Evolutionary conservation across 2,888 invertebrate genomes (phyloP).

Genomic region (Sialis lutaria): DNA sequence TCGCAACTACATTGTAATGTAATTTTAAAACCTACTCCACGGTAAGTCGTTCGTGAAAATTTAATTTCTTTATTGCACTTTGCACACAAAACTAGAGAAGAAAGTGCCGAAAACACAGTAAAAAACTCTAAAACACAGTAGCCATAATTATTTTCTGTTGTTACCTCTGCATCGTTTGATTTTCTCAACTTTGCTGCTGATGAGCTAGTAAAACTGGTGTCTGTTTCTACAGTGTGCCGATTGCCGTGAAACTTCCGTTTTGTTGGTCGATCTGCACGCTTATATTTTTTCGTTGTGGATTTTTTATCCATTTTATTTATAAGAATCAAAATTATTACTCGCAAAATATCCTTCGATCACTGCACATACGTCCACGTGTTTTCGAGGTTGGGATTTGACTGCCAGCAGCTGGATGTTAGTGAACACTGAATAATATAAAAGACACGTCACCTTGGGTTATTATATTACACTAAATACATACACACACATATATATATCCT

Average conservation of each 20-base stretch:
- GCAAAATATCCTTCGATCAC: fast-evolving
- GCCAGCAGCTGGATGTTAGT: no score
- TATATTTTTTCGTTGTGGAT: no score
- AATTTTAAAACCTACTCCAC: conserved; percentile 11
- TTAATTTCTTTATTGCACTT: conserved; percentile 4
- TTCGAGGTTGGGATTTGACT: background rate
- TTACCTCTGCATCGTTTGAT: conserved; percentile 9
- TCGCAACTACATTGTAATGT: conserved; percentile 9
- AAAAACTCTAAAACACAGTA: conserved; percentile 11
- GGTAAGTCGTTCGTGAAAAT: conserved; percentile 7
- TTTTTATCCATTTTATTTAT: background rate
- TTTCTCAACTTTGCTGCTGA: conserved; percentile 11
- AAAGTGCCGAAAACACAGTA: conserved; percentile 8
- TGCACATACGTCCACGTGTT: background rate
- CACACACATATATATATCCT: no score
- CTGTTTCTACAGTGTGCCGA: conserved; percentile 9
- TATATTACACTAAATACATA: no score
- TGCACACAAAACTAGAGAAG: conserved; percentile 4
- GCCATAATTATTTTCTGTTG: conserved; percentile 8
- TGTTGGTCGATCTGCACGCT: background rate
- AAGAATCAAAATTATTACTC: background rate
- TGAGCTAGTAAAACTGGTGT: conserved; percentile 10
- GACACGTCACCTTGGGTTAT: no score
- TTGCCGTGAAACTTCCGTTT: conserved; percentile 9
- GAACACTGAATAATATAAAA: no score